Percentiles rank a stretch among this genome's conserved stretches.
Evolutionary conservation across 2,113 vertebrate species (phyloP).

Genomic region (Brachionichthys hirsutus): DNA sequence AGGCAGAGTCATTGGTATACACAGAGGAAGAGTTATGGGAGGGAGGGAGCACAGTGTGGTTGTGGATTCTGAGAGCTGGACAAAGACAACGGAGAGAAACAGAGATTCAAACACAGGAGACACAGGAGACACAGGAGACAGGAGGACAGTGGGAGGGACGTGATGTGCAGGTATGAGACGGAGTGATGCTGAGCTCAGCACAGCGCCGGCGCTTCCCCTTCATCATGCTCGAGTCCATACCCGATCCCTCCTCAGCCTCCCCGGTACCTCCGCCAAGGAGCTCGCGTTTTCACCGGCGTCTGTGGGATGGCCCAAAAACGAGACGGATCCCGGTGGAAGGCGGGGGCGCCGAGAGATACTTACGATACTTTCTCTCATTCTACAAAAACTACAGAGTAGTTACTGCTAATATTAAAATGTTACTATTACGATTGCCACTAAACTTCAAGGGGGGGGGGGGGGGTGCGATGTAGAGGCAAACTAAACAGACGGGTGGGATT

Average conservation of each 20-base stretch:
- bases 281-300: too few species aligned
- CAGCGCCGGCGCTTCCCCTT: slow-evolving; percentile 16
- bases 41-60: slow-evolving; percentile 94
- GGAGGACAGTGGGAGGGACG: slow-evolving; percentile 57
- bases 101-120: slow-evolving; percentile 67
- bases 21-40: slow-evolving; percentile 95
- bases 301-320: too few species aligned
- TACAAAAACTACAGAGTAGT: too few species aligned
- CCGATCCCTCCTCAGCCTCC: slow-evolving; percentile 63
- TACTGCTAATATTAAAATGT: too few species aligned
- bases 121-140: slow-evolving; percentile 60
- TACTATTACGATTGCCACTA: too few species aligned
- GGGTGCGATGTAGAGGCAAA: too few species aligned
- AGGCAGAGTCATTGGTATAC: slow-evolving; percentile 97
- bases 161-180: slow-evolving; percentile 69
- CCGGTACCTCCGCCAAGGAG: too few species aligned
- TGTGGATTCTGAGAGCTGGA: slow-evolving; percentile 93
- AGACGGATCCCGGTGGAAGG: too few species aligned
- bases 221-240: slow-evolving; percentile 67
- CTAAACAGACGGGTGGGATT: too few species aligned
- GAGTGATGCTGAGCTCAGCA: slow-evolving; percentile 61
- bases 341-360: too few species aligned
- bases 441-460: too few species aligned
- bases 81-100: slow-evolving; percentile 64
- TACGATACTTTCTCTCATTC: too few species aligned